phyloP scores from a whole-genome alignment of 2,888 invertebrate species.

The Deilephila porcellus region DNA sequence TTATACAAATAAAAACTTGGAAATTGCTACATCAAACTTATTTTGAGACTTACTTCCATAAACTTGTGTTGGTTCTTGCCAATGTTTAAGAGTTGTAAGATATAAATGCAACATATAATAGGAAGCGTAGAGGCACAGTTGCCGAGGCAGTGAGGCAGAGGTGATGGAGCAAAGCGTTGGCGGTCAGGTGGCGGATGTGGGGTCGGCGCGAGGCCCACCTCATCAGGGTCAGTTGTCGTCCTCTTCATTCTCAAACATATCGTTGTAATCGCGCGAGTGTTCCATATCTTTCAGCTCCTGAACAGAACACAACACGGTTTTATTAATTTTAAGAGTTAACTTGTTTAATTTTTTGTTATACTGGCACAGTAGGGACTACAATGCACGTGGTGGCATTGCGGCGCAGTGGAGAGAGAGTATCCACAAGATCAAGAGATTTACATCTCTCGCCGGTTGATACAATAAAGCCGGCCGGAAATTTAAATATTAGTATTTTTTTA shows the following conservation, averaged over 20 bases:
- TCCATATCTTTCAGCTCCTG: conserved; percentile 82
- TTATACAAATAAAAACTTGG: too few relatives aligned
- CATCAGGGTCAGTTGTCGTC: conserved; percentile 73
- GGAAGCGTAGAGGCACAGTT: not conserved
- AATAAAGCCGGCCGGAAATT: too few relatives aligned
- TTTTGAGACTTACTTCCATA: conserved; percentile 23
- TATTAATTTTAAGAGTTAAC: not conserved
- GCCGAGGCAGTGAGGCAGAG: not conserved
- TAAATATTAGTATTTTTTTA: too few relatives aligned
- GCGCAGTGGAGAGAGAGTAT: too few relatives aligned
- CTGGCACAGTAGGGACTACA: not conserved
- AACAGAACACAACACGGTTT: conserved; percentile 56
- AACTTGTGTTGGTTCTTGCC: not conserved
- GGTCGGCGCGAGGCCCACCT: conserved; percentile 31
- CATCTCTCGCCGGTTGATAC: too few relatives aligned
- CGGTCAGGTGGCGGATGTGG: conserved; percentile 35
- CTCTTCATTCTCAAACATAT: conserved; percentile 83
- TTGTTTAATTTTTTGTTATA: not conserved
- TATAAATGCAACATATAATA: too few relatives aligned
- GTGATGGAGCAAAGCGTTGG: not conserved
- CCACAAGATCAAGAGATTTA: too few relatives aligned
- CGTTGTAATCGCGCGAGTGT: conserved; percentile 77
- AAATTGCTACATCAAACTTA: not conserved
- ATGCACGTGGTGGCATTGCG: too few relatives aligned
- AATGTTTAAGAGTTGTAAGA: too few relatives aligned